These are phyloP conservation scores for Megaceryle alcyon DNA, from an alignment of 2,797 vertebrate species.

Conservation along the genomic window DNA sequence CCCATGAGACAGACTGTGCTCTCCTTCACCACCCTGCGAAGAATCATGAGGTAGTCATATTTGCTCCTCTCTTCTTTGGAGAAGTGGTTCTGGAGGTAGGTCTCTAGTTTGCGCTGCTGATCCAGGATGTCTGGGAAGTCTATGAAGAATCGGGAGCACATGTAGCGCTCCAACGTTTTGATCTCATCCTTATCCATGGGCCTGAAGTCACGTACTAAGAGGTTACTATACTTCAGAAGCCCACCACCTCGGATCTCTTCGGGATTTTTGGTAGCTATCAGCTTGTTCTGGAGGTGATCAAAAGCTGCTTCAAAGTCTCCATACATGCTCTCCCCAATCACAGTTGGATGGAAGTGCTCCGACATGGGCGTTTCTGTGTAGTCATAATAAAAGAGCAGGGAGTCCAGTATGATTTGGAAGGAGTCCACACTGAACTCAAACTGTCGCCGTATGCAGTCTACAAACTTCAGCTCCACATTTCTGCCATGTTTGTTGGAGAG, in stretches of 20 bases:
- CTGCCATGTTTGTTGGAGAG: constrained; percentile 96
- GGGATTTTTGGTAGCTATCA: constrained; percentile 94
- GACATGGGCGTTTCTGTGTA: constrained; percentile 85
- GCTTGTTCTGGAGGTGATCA: constrained; percentile 89
- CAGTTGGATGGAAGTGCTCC: constrained; percentile 85
- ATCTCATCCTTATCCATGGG: constrained; percentile 90
- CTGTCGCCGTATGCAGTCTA: constrained; percentile 93
- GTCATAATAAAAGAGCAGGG: constrained; percentile 89
- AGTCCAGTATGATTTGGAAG: constrained; percentile 96
- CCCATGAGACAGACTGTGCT: constrained; percentile 99
- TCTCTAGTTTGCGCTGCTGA: constrained; percentile 95
- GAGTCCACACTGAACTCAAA: constrained; percentile 99
- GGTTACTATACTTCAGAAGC: constrained; percentile 97
- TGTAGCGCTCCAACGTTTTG: constrained; percentile 94
- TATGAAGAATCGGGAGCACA: constrained; percentile 99
- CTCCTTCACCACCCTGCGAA: constrained; percentile 93
- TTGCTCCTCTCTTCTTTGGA: constrained; percentile 94
- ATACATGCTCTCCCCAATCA: constrained; percentile 92
- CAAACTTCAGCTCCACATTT: constrained; percentile 97
- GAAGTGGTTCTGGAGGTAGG: constrained; percentile 98
- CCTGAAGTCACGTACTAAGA: constrained; percentile 91
- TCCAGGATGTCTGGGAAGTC: constrained; percentile 97
- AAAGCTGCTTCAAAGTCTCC: constrained; percentile 90
- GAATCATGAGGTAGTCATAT: constrained; percentile 97
- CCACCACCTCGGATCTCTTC: constrained; percentile 97